phyloP scores from a whole-genome alignment of 1,140 invertebrate genomes.

The Aphis craccivora region DNA sequence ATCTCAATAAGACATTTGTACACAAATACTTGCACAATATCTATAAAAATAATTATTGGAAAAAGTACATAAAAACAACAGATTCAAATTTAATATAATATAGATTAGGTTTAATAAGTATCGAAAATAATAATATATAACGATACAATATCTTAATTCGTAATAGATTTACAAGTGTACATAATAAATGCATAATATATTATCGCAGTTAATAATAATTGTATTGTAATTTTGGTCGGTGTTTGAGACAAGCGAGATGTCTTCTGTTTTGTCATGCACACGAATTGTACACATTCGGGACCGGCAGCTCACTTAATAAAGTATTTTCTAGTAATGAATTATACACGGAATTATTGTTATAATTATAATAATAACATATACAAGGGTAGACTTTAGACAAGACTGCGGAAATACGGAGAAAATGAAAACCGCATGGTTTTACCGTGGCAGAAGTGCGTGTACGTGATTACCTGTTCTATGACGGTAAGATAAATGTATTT shows the following conservation, averaged over 20 bases:
- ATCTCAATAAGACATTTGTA: too few species aligned
- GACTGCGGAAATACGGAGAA: not conserved
- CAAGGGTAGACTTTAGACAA: not conserved
- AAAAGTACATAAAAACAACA: not conserved
- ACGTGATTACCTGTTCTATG: conserved; percentile 27
- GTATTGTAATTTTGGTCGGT: not conserved
- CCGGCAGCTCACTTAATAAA: not conserved
- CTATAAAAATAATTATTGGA: not conserved
- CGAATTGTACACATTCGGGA: not conserved
- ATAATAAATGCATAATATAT: not conserved
- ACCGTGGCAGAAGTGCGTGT: not conserved
- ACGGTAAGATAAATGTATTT: conserved; percentile 2
- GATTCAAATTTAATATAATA: not conserved
- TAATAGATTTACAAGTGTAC: not conserved
- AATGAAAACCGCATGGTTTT: conserved; percentile 1
- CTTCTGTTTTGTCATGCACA: not conserved
- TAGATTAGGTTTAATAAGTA: not conserved
- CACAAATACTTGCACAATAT: too few species aligned
- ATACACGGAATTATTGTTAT: not conserved
- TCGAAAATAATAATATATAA: not conserved
- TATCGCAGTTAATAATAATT: not conserved
- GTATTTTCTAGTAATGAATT: not conserved
- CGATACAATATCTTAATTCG: not conserved
- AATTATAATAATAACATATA: not conserved
- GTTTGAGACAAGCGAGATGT: not conserved